These are phyloP conservation scores for Hirtodrosophila trivittata DNA, from an alignment of 2,888 invertebrate genomes.

Conservation along the genomic window DNA sequence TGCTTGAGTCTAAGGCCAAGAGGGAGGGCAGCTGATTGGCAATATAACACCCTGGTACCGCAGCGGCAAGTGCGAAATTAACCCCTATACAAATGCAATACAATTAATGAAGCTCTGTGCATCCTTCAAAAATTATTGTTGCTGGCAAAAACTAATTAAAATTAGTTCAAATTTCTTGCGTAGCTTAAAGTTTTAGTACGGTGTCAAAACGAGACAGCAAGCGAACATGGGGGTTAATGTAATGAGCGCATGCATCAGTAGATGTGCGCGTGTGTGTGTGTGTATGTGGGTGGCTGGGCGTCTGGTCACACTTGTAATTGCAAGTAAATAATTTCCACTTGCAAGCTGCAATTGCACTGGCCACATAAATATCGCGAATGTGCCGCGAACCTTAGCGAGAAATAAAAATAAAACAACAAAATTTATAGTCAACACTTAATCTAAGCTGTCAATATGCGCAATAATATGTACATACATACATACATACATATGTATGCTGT, in stretches of 20 bases:
- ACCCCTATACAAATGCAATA: conserved; percentile 28
- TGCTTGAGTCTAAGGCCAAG: conserved; percentile 11
- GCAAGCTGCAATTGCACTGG: conserved; percentile 44
- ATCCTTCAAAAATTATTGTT: too few species aligned
- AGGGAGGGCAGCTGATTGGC: conserved; percentile 58
- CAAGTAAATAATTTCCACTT: conserved; percentile 59
- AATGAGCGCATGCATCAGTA: background rate
- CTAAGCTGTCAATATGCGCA: conserved; percentile 74
- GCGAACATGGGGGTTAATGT: conserved; percentile 20
- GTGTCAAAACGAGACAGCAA: too few species aligned
- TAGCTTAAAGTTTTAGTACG: too few species aligned
- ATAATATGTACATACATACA: conserved; percentile 5
- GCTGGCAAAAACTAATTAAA: too few species aligned
- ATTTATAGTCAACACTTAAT: conserved; percentile 83
- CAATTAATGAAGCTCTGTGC: too few species aligned
- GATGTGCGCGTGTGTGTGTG: background rate
- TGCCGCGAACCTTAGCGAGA: conserved; percentile 25
- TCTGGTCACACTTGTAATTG: conserved; percentile 53
- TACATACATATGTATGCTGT: background rate
- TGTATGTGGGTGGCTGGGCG: background rate
- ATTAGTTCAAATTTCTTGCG: too few species aligned
- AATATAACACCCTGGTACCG: conserved; percentile 55
- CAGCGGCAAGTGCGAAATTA: conserved; percentile 19
- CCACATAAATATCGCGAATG: conserved; percentile 65
- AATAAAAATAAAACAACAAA: conserved; percentile 45